Percentiles rank a stretch among this genome's conserved stretches.
These are phyloP conservation scores for Ophion ellenae DNA, from an alignment of 2,888 invertebrate species.

Conservation along the genomic window DNA sequence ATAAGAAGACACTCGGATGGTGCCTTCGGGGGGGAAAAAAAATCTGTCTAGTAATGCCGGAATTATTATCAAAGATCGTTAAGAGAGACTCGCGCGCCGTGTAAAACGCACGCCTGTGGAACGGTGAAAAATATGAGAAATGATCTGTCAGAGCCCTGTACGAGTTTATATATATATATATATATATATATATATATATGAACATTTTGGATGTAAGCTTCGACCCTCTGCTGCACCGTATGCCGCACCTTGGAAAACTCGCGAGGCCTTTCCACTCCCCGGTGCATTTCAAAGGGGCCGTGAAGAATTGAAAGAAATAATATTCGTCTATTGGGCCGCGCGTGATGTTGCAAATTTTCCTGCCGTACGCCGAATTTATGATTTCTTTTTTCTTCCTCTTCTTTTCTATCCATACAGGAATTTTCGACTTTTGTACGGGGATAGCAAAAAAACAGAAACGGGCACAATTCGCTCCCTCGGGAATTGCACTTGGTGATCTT, in stretches of 20 bases:
- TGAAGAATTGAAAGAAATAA: constrained; percentile 72
- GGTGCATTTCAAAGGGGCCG: constrained; percentile 73
- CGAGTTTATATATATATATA: constrained; percentile 57
- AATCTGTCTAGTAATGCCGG: constrained; percentile 80
- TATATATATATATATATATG: constrained; percentile 72
- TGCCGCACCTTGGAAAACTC: constrained; percentile 55
- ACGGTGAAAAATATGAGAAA: constrained; percentile 85
- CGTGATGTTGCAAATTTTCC: constrained; percentile 70
- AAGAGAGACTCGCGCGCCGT: constrained; percentile 60
- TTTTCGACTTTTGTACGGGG: constrained; percentile 7
- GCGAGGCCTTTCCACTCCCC: constrained; percentile 10
- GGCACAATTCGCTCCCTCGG: constrained; percentile 59
- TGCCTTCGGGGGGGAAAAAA: constrained; percentile 38
- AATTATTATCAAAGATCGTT: constrained; percentile 75
- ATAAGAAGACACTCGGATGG: constrained; percentile 52
- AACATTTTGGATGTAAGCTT: constrained; percentile 32
- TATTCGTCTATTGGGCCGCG: constrained; percentile 54
- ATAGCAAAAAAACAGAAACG: constrained; percentile 24
- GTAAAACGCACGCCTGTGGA: constrained; percentile 64
- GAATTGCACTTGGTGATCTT: constrained; percentile 29
- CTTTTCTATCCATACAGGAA: not conserved
- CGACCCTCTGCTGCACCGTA: constrained; percentile 45
- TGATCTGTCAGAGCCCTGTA: constrained; percentile 80
- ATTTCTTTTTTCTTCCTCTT: constrained; percentile 30
- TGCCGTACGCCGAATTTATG: constrained; percentile 14